These are phyloP conservation scores for Cossypha heuglini DNA, from an alignment of 2,797 vertebrate species.

Conservation along the genomic window DNA sequence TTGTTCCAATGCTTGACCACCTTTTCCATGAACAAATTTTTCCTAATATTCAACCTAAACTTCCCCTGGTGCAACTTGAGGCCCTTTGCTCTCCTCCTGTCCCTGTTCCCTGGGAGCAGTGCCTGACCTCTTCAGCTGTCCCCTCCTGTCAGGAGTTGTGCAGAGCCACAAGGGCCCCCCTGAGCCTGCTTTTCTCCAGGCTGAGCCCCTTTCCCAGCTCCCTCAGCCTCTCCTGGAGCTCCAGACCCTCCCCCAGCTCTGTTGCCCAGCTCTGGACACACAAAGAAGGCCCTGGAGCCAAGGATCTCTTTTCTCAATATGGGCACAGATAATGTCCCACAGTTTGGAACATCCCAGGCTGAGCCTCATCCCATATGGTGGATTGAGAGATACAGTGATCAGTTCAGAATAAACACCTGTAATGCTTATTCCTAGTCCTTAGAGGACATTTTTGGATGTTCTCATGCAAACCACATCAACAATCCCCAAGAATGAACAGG, in stretches of 20 bases:
- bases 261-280: not conserved
- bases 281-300: not conserved
- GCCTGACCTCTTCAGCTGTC: fast-evolving
- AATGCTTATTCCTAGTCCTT: no score
- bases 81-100: fast-evolving
- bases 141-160: not conserved
- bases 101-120: not conserved
- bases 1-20: not conserved
- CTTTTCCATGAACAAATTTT: not conserved
- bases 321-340: not conserved
- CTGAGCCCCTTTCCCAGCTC: not conserved
- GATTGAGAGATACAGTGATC: not conserved
- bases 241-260: not conserved
- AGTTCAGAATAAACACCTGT: not conserved
- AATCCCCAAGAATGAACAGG: not conserved
- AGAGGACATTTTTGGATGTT: not conserved
- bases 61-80: not conserved
- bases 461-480: not conserved
- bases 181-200: not conserved
- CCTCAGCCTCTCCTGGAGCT: fast-evolving
- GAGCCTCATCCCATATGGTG: fast-evolving
- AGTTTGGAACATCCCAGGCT: not conserved
- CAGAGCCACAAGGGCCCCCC: fast-evolving
- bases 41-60: not conserved
- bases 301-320: not conserved